A percentile compares a stretch with the other conserved stretches of the same genome.
phyloP scores from a whole-genome alignment of 2,888 invertebrate genomes.

The Epinotia brunnichana region DNA sequence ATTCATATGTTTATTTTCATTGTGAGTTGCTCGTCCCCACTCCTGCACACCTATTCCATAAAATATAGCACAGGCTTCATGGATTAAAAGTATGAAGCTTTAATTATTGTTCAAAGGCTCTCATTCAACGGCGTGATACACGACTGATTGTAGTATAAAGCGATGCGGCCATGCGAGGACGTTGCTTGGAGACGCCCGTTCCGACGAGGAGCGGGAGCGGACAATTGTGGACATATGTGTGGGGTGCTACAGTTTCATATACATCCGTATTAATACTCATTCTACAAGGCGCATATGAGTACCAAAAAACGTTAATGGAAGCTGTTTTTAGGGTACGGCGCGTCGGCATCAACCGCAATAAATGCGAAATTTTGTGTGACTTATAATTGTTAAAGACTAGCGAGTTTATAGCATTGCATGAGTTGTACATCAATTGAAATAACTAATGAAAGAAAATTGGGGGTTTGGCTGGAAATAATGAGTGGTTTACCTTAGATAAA shows the following conservation, averaged over 20 bases:
- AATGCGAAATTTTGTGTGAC: neutral
- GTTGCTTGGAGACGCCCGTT: constrained; percentile 58
- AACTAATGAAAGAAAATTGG: too few species aligned
- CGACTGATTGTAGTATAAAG: constrained; percentile 42
- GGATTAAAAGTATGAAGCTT: constrained; percentile 24
- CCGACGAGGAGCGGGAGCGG: constrained; percentile 46
- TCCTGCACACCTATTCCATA: neutral
- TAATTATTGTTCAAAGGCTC: constrained; percentile 41
- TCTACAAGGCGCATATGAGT: neutral
- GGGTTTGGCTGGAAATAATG: neutral
- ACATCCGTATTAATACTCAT: neutral
- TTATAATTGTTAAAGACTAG: too few species aligned
- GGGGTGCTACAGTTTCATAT: neutral
- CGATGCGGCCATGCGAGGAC: constrained; percentile 47
- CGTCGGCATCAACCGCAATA: too few species aligned
- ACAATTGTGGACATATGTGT: neutral
- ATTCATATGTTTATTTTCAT: neutral
- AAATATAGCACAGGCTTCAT: neutral
- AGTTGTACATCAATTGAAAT: too few species aligned
- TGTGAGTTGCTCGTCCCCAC: neutral
- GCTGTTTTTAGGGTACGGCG: constrained; percentile 1
- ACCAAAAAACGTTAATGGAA: neutral
- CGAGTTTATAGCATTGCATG: too few species aligned
- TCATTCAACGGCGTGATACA: constrained; percentile 40
- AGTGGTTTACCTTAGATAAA: neutral